These are phyloP conservation scores for Leptopilina syphax DNA, from an alignment of 2,888 invertebrate genomes.

Conservation along the genomic window DNA sequence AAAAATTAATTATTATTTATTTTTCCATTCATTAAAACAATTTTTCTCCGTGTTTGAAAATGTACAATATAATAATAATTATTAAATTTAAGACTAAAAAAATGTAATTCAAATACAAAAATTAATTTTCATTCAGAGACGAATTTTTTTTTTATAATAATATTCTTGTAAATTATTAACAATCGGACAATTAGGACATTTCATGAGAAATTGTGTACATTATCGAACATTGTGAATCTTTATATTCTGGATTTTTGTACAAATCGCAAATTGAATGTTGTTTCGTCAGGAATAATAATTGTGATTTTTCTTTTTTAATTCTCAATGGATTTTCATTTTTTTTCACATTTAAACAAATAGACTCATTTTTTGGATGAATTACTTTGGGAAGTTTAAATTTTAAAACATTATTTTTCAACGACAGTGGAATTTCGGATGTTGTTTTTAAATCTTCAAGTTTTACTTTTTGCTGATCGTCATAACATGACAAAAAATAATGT, in stretches of 20 bases:
- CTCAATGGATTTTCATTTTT: neutral
- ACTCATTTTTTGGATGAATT: neutral
- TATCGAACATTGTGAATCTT: conserved; percentile 1
- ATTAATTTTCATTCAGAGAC: no score
- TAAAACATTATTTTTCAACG: conserved; percentile 7
- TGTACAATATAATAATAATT: no score
- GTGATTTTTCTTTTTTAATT: neutral
- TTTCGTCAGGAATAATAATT: neutral
- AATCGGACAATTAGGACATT: neutral
- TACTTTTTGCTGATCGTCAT: neutral
- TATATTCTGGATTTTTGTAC: neutral
- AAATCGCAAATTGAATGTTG: neutral
- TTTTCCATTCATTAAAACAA: no score
- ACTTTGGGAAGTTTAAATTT: neutral
- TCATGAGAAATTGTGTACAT: neutral
- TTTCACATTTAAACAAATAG: neutral
- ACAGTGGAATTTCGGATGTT: conserved; percentile 43
- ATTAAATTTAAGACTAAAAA: no score
- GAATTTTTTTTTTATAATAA: neutral
- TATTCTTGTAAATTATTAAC: neutral
- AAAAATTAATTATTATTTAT: no score
- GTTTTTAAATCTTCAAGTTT: conserved; percentile 38
- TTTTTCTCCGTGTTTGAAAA: no score
- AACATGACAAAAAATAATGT: conserved; percentile 55
- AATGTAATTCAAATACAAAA: no score